A percentile compares a stretch with the other conserved stretches of the same genome.
These are phyloP conservation scores for Diadegma fenestrale DNA, from an alignment of 2,888 invertebrate species.

Conservation along the genomic window DNA sequence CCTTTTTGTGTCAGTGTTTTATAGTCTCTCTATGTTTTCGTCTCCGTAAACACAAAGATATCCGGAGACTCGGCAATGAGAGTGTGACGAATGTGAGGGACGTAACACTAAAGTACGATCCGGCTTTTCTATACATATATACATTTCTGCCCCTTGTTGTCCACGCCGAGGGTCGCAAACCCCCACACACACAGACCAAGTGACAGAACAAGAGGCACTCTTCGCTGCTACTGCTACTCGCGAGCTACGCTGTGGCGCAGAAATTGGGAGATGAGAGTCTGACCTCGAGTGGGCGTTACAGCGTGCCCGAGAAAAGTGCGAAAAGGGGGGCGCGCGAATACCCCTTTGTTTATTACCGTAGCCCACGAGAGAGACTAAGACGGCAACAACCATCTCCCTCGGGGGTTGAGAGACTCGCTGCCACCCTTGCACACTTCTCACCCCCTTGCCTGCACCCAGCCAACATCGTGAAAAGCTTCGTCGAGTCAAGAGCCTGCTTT, in stretches of 20 bases:
- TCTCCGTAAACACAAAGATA: background rate
- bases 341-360: slow-evolving; percentile 43
- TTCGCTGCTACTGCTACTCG: background rate
- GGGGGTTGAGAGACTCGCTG: slow-evolving; percentile 48
- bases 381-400: slow-evolving; percentile 43
- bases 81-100: background rate
- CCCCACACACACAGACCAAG: slow-evolving; percentile 57
- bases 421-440: background rate
- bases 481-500: slow-evolving; percentile 9
- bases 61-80: background rate
- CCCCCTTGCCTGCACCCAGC: background rate
- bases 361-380: slow-evolving; percentile 24
- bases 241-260: slow-evolving; percentile 31
- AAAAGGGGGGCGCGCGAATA: slow-evolving; percentile 34
- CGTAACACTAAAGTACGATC: slow-evolving; percentile 21
- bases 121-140: background rate
- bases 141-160: background rate
- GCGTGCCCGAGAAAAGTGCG: slow-evolving; percentile 46
- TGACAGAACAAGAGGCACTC: slow-evolving; percentile 30
- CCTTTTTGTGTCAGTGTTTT: background rate
- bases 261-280: slow-evolving; percentile 76
- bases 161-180: slow-evolving; percentile 5
- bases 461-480: background rate
- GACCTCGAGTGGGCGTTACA: slow-evolving; percentile 71
- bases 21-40: background rate